phyloP scores from a whole-genome alignment of 2,888 invertebrate species.

The Papilio gigon region DNA sequence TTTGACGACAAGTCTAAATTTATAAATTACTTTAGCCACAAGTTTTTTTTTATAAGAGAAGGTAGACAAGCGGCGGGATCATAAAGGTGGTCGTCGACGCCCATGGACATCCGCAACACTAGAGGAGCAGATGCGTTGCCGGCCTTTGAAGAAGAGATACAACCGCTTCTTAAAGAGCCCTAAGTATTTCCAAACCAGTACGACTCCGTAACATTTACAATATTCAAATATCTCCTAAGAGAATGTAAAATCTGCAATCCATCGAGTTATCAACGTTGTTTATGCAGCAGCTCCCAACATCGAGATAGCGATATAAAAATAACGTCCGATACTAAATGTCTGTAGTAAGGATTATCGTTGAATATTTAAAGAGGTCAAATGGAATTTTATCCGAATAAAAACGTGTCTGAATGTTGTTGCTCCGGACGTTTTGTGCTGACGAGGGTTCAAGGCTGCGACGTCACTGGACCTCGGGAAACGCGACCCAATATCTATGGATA shows the following conservation, averaged over 20 bases:
- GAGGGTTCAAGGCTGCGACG: conserved; percentile 20
- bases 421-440: conserved; percentile 24
- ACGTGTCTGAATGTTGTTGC: conserved; percentile 1
- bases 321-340: conserved; percentile 1
- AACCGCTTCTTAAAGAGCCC: too few relatives aligned
- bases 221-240: not conserved
- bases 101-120: too few relatives aligned
- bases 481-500: not conserved
- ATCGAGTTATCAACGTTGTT: not conserved
- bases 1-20: too few relatives aligned
- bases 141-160: too few relatives aligned
- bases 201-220: too few relatives aligned
- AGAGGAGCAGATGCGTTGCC: too few relatives aligned
- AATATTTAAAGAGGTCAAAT: conserved; percentile 22
- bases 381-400: conserved; percentile 25
- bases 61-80: too few relatives aligned
- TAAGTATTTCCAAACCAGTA: too few relatives aligned
- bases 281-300: not conserved
- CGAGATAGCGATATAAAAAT: not conserved
- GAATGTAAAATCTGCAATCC: not conserved
- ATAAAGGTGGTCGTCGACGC: too few relatives aligned
- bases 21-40: too few relatives aligned
- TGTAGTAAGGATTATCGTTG: conserved; percentile 18
- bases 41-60: too few relatives aligned
- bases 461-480: conserved; percentile 10